phyloP scores from a whole-genome alignment of 1,140 invertebrate genomes.

The Apocrypta bakeri region DNA sequence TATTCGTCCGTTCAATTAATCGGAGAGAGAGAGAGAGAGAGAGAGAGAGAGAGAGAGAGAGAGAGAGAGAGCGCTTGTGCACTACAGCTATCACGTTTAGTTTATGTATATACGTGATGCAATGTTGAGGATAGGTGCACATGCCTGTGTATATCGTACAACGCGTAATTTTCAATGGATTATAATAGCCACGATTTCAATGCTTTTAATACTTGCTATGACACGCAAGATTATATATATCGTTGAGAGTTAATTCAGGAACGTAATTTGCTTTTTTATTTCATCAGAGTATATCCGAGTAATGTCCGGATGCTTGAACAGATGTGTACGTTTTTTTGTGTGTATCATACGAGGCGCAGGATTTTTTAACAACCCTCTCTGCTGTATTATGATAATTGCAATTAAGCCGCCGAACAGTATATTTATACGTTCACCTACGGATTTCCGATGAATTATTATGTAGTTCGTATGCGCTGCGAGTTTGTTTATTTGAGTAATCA shows the following conservation, averaged over 20 bases:
- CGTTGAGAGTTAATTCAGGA: background rate
- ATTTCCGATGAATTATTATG: background rate
- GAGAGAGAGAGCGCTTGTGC: background rate
- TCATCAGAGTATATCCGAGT: background rate
- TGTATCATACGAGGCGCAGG: no score
- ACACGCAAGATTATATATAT: slow-evolving; percentile 9
- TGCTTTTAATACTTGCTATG: slow-evolving; percentile 4
- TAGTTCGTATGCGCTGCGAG: no score
- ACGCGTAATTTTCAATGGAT: slow-evolving; percentile 38
- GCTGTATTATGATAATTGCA: background rate
- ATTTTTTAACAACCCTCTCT: background rate
- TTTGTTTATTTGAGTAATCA: no score
- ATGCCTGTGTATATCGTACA: background rate
- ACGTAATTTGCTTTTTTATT: background rate
- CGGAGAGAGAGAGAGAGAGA: slow-evolving; percentile 2
- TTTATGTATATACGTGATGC: background rate
- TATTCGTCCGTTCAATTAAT: slow-evolving; percentile 43
- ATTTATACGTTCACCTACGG: background rate
- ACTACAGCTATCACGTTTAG: background rate
- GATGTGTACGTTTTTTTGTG: no score
- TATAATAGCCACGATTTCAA: slow-evolving; percentile 29
- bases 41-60: background rate
- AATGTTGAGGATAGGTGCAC: background rate
- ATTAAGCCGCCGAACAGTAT: background rate
- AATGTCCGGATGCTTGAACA: no score